Percentiles rank a stretch among this genome's conserved stretches.
Evolutionary conservation across 2,888 invertebrate species (phyloP).

Genomic region (Melieria picta): DNA sequence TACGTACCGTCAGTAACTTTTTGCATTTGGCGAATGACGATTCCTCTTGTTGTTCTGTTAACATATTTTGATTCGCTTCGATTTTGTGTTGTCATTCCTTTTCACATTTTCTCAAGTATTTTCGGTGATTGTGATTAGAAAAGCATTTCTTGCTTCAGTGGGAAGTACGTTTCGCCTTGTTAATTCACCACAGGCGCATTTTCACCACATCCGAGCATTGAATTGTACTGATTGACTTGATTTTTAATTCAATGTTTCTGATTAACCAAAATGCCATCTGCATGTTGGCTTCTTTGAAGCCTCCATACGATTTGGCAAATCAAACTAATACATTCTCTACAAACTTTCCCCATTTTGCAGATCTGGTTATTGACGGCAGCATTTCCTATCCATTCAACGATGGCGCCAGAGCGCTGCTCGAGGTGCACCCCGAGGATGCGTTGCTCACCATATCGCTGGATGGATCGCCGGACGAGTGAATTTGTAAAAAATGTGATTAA

Average conservation of each 20-base stretch:
- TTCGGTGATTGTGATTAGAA: conserved; percentile 23
- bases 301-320: too few relatives aligned
- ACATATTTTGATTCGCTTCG: conserved; percentile 35
- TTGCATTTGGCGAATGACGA: conserved; percentile 34
- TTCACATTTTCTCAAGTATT: conserved; percentile 26
- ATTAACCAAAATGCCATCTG: background rate
- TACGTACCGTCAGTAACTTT: conserved; percentile 35
- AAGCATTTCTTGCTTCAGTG: conserved; percentile 12
- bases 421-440: conserved; percentile 87
- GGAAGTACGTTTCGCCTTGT: conserved; percentile 1
- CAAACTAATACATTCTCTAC: conserved; percentile 6
- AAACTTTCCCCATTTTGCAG: conserved; percentile 58
- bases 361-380: conserved; percentile 95
- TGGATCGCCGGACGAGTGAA: conserved; percentile 37
- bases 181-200: background rate
- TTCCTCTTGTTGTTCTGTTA: conserved; percentile 21
- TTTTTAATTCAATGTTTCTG: background rate
- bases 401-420: conserved; percentile 86
- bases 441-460: conserved; percentile 77
- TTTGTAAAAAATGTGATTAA: background rate
- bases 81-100: conserved; percentile 31
- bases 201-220: background rate
- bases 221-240: background rate
- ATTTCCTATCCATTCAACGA: conserved; percentile 94
- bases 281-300: background rate